phyloP scores from a whole-genome alignment of 2,888 invertebrate species.

The Hypomecis atomaria region DNA sequence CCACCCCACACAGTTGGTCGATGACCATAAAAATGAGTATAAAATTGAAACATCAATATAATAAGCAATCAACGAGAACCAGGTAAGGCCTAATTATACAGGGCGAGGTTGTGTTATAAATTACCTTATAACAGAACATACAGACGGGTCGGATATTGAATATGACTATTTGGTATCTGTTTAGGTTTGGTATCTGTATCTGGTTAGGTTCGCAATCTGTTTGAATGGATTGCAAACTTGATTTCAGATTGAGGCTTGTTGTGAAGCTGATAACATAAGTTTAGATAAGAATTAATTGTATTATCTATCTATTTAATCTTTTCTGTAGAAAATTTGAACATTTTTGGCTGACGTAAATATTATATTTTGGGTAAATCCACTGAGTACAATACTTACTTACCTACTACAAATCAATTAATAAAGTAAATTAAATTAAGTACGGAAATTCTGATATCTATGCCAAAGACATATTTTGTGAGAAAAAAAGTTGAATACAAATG shows the following conservation, averaged over 20 bases:
- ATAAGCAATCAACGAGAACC: slow-evolving; percentile 81
- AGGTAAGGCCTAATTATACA: slow-evolving; percentile 80
- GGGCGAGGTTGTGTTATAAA: slow-evolving; percentile 77
- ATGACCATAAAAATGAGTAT: slow-evolving; percentile 85
- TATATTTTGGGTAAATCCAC: no score
- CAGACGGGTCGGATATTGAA: slow-evolving; percentile 71
- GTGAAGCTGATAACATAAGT: no score
- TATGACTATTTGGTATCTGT: slow-evolving; percentile 24
- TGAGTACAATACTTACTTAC: no score
- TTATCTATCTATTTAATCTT: no score
- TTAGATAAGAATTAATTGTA: no score
- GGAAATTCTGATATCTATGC: no score
- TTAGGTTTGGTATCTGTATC: slow-evolving; percentile 10
- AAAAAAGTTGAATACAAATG: no score
- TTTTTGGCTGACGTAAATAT: no score
- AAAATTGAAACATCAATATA: slow-evolving; percentile 86
- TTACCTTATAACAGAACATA: slow-evolving; percentile 72
- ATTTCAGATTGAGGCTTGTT: not conserved
- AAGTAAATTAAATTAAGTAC: no score
- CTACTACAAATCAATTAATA: no score
- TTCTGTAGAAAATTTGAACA: no score
- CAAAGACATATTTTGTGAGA: no score
- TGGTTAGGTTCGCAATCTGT: slow-evolving; percentile 1
- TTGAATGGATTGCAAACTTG: not conserved
- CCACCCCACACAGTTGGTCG: slow-evolving; percentile 85